Base-by-base conservation (phyloP, 1,140 invertebrate species). In the Proales similis region DNA sequence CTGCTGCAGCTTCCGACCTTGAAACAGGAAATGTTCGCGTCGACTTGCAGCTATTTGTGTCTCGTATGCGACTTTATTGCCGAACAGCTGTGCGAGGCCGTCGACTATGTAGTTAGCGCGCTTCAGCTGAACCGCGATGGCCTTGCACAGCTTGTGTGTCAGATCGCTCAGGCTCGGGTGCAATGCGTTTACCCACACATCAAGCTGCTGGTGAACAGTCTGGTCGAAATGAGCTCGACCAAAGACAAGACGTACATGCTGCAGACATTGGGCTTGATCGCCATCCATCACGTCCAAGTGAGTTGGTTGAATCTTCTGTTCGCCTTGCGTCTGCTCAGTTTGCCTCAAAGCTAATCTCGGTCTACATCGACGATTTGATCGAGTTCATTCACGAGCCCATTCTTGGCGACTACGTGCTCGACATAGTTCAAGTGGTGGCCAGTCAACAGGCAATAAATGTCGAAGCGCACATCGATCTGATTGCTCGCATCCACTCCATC, bases 31-130 rank as follows among this genome's bases (percentile, higher is more conserved):
- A 78, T 94, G 42, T 86, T 86, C 0, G 77, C 87, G 36, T 90
- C 89, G 74, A 85, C 92, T 76, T 87, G 88, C 46, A 86, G 87
- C 48, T 93, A 94, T 75, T 77, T 94, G 12, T 90, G 87, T 1
- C 75, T 94, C 61, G 88, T 88, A n/a, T 88, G 88, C 45, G 88
- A 90, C 47, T 86, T 91, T 69, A 87, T 90, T 76, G 85, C 88
- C 22, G 82, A 84, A 63, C 74, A 91, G 63, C 74, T 94, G 14
- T 86, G 87, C 63, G 81, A 85, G 47, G 86, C 91, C 77, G 84
- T 90, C 51, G 83, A 90, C 64, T 84, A 86, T 3, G 89, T 93
- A 39, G 86, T 93, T 74, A 84, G 86, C 70, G 89, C 86, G 63
- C 86, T 57, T 26, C 51, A 57, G 32, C 48, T 17, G 51, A 20